phyloP scores from a whole-genome alignment of 2,797 vertebrate genomes.

The Labroides dimidiatus region DNA sequence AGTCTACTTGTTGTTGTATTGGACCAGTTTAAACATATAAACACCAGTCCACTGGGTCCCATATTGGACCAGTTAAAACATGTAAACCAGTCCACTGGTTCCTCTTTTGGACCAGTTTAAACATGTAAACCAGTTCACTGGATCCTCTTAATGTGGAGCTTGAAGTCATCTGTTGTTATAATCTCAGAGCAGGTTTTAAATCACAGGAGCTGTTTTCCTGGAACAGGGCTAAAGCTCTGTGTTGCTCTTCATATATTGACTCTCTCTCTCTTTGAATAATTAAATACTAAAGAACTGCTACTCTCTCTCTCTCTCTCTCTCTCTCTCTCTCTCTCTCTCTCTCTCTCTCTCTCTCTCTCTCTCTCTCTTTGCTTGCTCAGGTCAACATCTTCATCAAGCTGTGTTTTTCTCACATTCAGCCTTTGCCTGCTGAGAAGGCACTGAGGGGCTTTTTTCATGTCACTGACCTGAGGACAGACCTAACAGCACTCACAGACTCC shows the following conservation, averaged over 20 bases:
- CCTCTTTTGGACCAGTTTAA: no score
- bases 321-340: slow-evolving; percentile 48
- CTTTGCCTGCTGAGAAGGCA: slow-evolving; percentile 15
- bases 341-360: slow-evolving; percentile 41
- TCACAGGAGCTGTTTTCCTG: slow-evolving; percentile 33
- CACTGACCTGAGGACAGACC: not conserved
- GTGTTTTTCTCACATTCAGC: slow-evolving; percentile 29
- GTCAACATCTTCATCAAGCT: slow-evolving; percentile 34
- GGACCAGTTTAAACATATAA: no score
- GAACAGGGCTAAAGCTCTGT: slow-evolving; percentile 10
- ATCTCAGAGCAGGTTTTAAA: no score
- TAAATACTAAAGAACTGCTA: slow-evolving; percentile 52
- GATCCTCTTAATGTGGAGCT: no score
- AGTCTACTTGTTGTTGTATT: not conserved
- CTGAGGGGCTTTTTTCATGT: not conserved
- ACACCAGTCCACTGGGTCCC: no score
- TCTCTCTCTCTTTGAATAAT: slow-evolving; percentile 65
- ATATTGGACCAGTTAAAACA: no score
- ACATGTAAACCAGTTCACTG: no score
- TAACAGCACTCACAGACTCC: no score
- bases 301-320: slow-evolving; percentile 49
- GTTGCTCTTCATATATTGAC: slow-evolving; percentile 61
- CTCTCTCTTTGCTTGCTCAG: slow-evolving; percentile 40
- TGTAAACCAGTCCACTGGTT: no score
- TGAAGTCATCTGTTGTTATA: no score